A percentile compares a stretch with the other conserved stretches of the same genome.
Evolutionary conservation across 2,797 vertebrate species (phyloP).

Genomic region (Cuniculus paca): DNA sequence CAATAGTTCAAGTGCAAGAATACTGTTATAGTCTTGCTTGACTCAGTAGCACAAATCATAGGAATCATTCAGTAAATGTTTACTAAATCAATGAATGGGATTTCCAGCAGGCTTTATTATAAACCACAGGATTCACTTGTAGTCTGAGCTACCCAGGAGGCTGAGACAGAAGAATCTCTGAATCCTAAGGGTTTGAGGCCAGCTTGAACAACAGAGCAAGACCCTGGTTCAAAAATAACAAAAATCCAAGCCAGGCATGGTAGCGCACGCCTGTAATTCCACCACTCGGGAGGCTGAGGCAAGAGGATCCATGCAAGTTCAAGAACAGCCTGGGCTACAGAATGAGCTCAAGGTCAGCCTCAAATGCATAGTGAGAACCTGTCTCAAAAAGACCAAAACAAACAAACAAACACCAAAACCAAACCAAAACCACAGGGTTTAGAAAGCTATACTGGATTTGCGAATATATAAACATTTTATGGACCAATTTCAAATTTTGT

Average conservation of each 20-base stretch:
- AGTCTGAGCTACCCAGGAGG: background rate
- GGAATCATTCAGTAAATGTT: background rate
- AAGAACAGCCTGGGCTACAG: no score
- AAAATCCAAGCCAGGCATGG: background rate
- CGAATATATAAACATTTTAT: background rate
- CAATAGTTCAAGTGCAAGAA: background rate
- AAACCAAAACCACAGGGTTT: background rate
- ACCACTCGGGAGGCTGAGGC: no score
- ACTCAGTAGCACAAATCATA: background rate
- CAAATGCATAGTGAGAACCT: no score
- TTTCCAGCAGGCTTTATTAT: constrained; percentile 15
- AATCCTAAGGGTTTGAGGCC: background rate
- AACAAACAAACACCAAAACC: no score
- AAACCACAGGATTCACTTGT: background rate
- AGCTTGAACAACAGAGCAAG: background rate
- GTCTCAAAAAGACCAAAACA: no score
- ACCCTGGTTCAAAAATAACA: background rate
- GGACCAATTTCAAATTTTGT: background rate
- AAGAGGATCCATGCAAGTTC: no score
- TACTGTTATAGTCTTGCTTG: background rate
- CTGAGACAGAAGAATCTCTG: background rate
- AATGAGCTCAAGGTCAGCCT: no score
- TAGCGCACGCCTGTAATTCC: no score
- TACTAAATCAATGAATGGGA: background rate
- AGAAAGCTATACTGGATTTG: constrained; percentile 9